These are phyloP conservation scores for Schizopygopsis pylzovi DNA, from an alignment of 2,797 vertebrate genomes.

Conservation along the genomic window DNA sequence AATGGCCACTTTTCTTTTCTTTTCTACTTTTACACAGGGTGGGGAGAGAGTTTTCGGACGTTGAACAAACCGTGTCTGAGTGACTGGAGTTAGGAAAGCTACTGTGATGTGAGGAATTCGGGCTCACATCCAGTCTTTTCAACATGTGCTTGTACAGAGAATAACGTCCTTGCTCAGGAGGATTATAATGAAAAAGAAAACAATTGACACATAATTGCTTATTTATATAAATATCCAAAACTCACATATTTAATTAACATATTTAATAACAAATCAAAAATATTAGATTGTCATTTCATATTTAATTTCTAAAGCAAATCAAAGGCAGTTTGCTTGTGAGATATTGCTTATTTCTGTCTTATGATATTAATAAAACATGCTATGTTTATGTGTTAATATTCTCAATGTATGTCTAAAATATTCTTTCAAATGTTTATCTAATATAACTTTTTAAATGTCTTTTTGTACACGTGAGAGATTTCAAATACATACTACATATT, in stretches of 20 bases:
- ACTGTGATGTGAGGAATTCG: constrained; percentile 20
- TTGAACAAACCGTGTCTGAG: constrained; percentile 19
- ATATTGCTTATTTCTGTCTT: not conserved
- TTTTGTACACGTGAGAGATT: not conserved
- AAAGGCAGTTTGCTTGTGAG: not conserved
- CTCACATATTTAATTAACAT: not conserved
- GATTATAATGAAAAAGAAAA: constrained; percentile 10
- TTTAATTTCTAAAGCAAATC: not conserved
- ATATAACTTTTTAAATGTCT: not conserved
- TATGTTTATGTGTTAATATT: not conserved
- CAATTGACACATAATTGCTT: not conserved
- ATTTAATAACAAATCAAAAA: not conserved
- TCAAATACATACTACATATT: not conserved
- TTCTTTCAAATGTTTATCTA: not conserved
- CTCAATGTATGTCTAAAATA: not conserved
- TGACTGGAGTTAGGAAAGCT: constrained; percentile 29
- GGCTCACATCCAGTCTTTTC: constrained; percentile 6
- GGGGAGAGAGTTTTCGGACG: constrained; percentile 11
- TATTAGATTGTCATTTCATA: not conserved
- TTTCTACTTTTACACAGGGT: constrained; percentile 7
- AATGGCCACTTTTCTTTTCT: constrained; percentile 50
- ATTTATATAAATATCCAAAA: not conserved
- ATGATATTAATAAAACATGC: not conserved
- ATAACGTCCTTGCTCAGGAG: not conserved
- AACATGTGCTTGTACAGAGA: constrained; percentile 11